A percentile compares a stretch with the other conserved stretches of the same genome.
phyloP scores from a whole-genome alignment of 2,888 invertebrate species.

The Theodoxus fluviatilis region DNA sequence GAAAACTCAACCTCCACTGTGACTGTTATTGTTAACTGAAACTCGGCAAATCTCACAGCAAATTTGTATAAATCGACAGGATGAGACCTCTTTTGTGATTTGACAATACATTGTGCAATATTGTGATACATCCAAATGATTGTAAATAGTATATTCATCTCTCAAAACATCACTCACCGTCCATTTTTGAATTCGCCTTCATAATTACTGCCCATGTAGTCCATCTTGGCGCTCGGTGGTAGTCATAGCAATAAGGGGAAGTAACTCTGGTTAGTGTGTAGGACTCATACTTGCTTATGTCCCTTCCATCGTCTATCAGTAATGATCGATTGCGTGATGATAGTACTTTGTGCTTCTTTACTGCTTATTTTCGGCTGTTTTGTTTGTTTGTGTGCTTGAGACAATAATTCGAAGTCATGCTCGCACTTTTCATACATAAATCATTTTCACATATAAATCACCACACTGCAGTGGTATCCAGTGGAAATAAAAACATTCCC shows the following conservation, averaged over 20 bases:
- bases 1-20: no score
- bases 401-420: no score
- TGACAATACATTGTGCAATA: neutral
- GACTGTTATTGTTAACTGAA: no score
- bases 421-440: no score
- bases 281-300: neutral
- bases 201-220: conserved; percentile 65
- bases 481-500: no score
- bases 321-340: neutral
- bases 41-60: no score
- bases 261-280: neutral
- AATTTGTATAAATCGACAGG: no score
- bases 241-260: conserved; percentile 24
- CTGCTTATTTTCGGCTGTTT: neutral
- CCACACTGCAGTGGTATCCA: no score
- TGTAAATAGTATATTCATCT: neutral
- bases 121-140: neutral
- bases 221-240: conserved; percentile 52
- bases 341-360: neutral
- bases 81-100: neutral
- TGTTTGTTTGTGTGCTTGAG: neutral
- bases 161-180: conserved; percentile 44
- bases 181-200: conserved; percentile 62
- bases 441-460: no score
- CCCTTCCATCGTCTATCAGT: neutral